Base-by-base conservation (phyloP, 1,140 invertebrate genomes). In the Nasonia longicornis region DNA sequence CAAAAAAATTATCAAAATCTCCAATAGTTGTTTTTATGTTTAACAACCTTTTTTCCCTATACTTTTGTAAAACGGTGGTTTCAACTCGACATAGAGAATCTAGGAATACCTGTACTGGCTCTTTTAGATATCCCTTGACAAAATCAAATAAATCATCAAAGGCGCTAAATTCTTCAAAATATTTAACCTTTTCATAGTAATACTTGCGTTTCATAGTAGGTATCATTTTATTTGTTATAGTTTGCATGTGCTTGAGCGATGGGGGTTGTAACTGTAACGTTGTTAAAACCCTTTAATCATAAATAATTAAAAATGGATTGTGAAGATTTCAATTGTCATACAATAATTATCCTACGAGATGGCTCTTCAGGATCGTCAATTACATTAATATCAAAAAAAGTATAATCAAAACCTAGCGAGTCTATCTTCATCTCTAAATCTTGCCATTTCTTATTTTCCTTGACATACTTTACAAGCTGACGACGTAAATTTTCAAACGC, bases 331-430 rank as follows among this genome's bases (percentile, higher is more conserved):
- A 67, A 26, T 38, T n/a, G 35, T 16, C 69, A 67, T 67, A 58
- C 52, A 20, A 76, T 76, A 22, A 76, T 58, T 76, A 66, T 76
- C 66, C 1, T 64, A 7, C 26, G 16, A 20, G 52, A n/a, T 64
- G 74, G 16, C 1, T 76, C 6, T 38, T 76, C 74, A 12, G 74
- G 74, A 76, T 76, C 74, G 2, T 31, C 3, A 38, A 64, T 76
- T 1, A 76, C 74, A 7, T 14, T 66, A 31, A 76, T 76, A 42
- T 76, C 58, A 38, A 76, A 76, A 66, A 76, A 76, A n/a, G 74
- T 16, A 31, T 66, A 45, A n/a, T 31, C 58, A 16, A 76, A 76
- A 22, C 74, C 74, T 22, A 76, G 2, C 2, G 52, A 64, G 3
- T 35, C 20, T 4, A 64, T 22, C 22, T n/a, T 76, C 4, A 38